phyloP scores from a whole-genome alignment of 2,113 vertebrate genomes.

The Tetrax tetrax region DNA sequence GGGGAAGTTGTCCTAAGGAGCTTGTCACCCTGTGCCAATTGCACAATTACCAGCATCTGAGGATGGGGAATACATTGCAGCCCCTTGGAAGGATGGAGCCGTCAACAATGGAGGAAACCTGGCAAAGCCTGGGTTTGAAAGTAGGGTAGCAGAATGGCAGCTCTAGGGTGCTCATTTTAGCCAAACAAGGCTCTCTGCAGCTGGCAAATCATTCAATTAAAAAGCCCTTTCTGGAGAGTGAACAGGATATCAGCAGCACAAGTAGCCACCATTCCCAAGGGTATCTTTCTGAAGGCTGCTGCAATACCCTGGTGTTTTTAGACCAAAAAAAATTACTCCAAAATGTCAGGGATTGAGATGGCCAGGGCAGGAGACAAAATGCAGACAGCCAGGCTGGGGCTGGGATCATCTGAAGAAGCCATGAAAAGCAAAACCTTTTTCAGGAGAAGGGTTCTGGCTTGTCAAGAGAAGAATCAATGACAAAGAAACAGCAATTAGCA shows the following conservation, averaged over 20 bases:
- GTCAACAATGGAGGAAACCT: background rate
- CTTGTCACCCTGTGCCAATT: background rate
- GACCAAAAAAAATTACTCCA: background rate
- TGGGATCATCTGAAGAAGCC: background rate
- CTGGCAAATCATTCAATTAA: background rate
- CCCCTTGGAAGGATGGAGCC: background rate
- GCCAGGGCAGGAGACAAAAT: background rate
- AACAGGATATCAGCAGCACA: background rate
- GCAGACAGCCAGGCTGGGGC: background rate
- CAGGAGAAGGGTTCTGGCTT: constrained; percentile 42
- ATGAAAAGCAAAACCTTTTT: constrained; percentile 35
- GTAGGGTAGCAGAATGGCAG: background rate
- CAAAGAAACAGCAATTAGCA: constrained; percentile 65
- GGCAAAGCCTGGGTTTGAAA: background rate
- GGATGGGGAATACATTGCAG: background rate
- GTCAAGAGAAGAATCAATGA: constrained; percentile 40
- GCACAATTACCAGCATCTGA: background rate
- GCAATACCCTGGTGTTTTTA: background rate
- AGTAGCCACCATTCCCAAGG: background rate
- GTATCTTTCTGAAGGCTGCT: background rate
- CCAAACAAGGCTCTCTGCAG: background rate
- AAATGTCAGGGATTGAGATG: background rate
- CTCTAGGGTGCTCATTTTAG: background rate
- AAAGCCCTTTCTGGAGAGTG: background rate
- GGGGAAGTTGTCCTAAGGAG: background rate